Conservation (phyloP, 2,888 invertebrate genomes). For the Stenolophus ochropezus region DNA sequence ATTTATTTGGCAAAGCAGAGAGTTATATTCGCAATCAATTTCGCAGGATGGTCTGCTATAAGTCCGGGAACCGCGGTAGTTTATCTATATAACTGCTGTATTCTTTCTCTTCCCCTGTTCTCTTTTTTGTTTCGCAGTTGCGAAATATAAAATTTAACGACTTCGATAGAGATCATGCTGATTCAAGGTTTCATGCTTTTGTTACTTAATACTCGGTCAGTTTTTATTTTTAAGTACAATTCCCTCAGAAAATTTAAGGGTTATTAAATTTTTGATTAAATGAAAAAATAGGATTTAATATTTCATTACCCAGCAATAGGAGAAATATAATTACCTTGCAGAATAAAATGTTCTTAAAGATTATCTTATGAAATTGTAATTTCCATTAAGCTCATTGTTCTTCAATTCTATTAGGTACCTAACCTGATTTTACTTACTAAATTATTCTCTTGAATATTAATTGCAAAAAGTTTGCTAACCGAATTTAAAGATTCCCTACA, state of each 20-base stretch:
- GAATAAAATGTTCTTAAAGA: constrained; percentile 22
- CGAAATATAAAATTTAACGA: constrained; percentile 49
- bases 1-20: constrained; percentile 7
- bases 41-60: constrained; percentile 12
- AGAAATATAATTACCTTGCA: background rate
- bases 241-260: background rate
- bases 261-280: background rate
- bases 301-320: background rate
- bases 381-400: constrained; percentile 32
- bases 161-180: constrained; percentile 34
- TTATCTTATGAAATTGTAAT: constrained; percentile 32
- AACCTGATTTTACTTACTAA: constrained; percentile 28
- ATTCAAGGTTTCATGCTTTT: constrained; percentile 13
- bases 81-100: constrained; percentile 33
- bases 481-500: background rate
- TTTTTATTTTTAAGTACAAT: constrained; percentile 25
- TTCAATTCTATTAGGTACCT: constrained; percentile 23
- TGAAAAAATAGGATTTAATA: background rate
- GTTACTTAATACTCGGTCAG: background rate
- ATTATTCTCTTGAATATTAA: constrained; percentile 37
- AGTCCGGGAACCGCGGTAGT: background rate
- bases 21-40: constrained; percentile 31
- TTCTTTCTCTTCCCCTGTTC: background rate
- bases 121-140: constrained; percentile 34
- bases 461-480: constrained; percentile 18